Evolutionary conservation across 2,888 invertebrate genomes (phyloP), one percentile per base, ranked within the genome.

Genomic region (Tortricodes alternella): DNA sequence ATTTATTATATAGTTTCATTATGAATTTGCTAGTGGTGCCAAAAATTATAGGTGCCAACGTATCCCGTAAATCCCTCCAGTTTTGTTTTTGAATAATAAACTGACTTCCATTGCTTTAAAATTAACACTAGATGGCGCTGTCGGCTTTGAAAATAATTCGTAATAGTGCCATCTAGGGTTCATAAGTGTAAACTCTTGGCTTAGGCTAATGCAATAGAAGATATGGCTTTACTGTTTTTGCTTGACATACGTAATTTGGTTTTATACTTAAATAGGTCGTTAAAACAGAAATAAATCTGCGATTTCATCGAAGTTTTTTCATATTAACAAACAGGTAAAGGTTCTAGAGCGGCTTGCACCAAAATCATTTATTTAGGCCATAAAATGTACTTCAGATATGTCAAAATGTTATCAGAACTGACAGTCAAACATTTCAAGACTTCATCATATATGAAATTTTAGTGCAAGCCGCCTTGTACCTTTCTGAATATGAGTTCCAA

Each of bases 11-110:
- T 60, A 52, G 53, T 41, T 59, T 62, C 46, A 53, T 43, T 66
- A 65, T 63, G 58, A 65, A 61, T 70, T 70, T 62, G 60, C 78
- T 82, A 80, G 80, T 71, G 87, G 86, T 88, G 89, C 87, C 89
- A 87, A 87, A 85, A 72, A 76, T 71, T 66, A 64, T 68, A 80
- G 87, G 87, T 87, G 88, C 86, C 88, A 88, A 87, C 61, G 62
- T 65, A 61, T 69, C 69, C 66, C 63, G 65, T 67, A 18, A 34
- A 57, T 56, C 58, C 53, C 27, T 49, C 48, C 55, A 37, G 37
- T 46, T 51, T 51, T 11, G 23, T 46, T 58, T 58, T 16, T 16
- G 35, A 52, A 41, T 51, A 29, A 39, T 43, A 44, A 44, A 37
- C 43, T 49, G 34, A 63, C 63, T 63, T 63, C 61, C 63, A 63